A percentile compares a stretch with the other conserved stretches of the same genome.
phyloP scores from a whole-genome alignment of 2,113 vertebrate species.

The Burhinus oedicnemus region DNA sequence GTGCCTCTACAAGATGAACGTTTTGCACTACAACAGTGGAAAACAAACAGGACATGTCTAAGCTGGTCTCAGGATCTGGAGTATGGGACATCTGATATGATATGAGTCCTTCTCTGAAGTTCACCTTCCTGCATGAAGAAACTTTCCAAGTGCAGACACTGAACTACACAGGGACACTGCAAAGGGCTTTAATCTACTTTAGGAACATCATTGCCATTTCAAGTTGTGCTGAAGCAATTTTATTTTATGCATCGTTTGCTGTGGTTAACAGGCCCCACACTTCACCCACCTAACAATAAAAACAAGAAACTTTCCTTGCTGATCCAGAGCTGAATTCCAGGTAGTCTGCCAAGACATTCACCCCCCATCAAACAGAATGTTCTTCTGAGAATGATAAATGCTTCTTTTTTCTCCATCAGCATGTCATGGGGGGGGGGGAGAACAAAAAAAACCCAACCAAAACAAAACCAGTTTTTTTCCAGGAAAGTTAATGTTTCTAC shows the following conservation, averaged over 20 bases:
- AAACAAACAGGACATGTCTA: background rate
- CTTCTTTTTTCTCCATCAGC: background rate
- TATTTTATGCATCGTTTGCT: background rate
- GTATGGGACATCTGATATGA: too few relatives aligned
- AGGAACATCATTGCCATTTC: background rate
- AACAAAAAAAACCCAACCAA: background rate
- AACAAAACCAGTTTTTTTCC: background rate
- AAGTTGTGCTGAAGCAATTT: background rate
- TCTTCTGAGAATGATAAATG: background rate
- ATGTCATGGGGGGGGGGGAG: background rate
- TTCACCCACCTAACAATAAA: background rate
- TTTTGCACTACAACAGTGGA: background rate
- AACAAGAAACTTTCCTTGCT: background rate
- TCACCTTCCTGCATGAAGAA: background rate
- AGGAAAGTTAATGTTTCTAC: background rate
- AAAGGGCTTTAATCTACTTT: background rate
- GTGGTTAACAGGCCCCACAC: background rate
- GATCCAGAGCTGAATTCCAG: background rate
- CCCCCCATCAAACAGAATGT: background rate
- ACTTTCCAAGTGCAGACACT: background rate
- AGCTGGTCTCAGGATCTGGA: too few relatives aligned
- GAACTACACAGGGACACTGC: background rate
- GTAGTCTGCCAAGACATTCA: background rate
- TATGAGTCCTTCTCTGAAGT: background rate
- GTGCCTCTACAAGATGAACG: rapidly evolving